Conservation (phyloP, 2,888 invertebrate species). For the Drosophila aldrichi region DNA sequence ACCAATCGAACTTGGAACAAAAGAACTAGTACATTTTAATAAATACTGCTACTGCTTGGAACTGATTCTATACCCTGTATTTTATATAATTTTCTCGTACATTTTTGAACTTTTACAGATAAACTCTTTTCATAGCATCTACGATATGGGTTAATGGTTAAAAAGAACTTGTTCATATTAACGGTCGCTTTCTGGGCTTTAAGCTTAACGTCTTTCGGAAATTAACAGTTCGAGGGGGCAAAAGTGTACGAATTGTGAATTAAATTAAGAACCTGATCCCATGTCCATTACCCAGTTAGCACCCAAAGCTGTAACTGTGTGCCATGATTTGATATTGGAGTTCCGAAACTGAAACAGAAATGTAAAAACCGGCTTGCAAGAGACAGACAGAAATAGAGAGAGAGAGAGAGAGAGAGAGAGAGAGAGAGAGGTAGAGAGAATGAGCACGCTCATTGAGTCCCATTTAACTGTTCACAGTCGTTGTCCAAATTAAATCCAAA, state of each 20-base stretch:
- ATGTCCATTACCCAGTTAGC: slow-evolving; percentile 31
- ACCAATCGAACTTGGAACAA: no score
- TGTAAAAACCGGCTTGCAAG: slow-evolving; percentile 65
- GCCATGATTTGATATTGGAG: slow-evolving; percentile 9
- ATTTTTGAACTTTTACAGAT: neutral
- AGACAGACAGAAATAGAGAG: neutral
- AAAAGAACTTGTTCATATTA: slow-evolving; percentile 5
- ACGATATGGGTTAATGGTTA: neutral
- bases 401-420: slow-evolving; percentile 11
- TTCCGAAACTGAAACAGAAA: slow-evolving; percentile 23
- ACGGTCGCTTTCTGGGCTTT: neutral
- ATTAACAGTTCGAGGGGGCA: neutral
- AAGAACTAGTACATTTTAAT: neutral
- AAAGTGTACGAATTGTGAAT: neutral
- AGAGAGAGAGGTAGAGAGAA: slow-evolving; percentile 23
- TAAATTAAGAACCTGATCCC: slow-evolving; percentile 18
- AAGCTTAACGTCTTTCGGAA: neutral
- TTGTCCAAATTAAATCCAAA: slow-evolving; percentile 54
- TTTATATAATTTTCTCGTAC: no score
- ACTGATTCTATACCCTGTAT: no score
- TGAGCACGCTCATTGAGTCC: slow-evolving; percentile 20
- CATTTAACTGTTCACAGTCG: slow-evolving; percentile 20
- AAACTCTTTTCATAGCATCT: neutral
- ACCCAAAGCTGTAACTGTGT: slow-evolving; percentile 8
- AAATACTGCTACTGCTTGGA: no score